Evolutionary conservation across 1,140 invertebrate genomes (phyloP), one percentile per base, ranked within the genome.

Genomic region (Macrocentrus cingulum): DNA sequence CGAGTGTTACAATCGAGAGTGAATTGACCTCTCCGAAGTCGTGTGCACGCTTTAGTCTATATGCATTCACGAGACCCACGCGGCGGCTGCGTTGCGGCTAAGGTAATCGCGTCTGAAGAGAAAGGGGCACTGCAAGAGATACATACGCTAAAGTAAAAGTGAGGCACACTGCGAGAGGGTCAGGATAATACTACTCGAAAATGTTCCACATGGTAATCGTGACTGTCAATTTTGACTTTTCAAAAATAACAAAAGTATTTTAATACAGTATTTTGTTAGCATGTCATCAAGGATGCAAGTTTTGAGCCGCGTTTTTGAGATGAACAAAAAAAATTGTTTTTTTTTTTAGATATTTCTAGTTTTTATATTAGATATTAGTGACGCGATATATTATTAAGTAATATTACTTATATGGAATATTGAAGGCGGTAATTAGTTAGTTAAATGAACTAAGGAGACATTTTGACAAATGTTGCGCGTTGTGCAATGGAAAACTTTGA

Each of bases 401-500:
- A 29, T 29, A 29, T 29, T 29, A 46, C n/a, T 46, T 46, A 46
- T 9, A 46, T 23, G 25, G 20, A 3, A 8, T 9, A 48, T 25
- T 48, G 7, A 4, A 25, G 7, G 36, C 16, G n/a, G 36, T 49
- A 49, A 15, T 49, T n/a, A n/a, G n/a, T n/a, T n/a, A 32, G 6
- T 9, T 36, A 20, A 20, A 18, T 4, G 20, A 5, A 19, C 19
- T 34, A 51, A 29, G 25, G 25, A 29, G 25, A 5, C 25, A 29
- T 29, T n/a, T n/a, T 29, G 25, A 29, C 25, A 29, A 57, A 57
- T 57, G 55, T 57, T 41, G 22, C 20, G 23, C 34, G 56, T 58
- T 58, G 48, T 58, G 56, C 48, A 58, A 58, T 58, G 37, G 25
- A 11, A 23, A 57, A 58, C 36, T 41, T 58, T 51, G 15, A 29